These are phyloP conservation scores for Calameuta idolon DNA, from an alignment of 2,888 invertebrate genomes.

Conservation along the genomic window DNA sequence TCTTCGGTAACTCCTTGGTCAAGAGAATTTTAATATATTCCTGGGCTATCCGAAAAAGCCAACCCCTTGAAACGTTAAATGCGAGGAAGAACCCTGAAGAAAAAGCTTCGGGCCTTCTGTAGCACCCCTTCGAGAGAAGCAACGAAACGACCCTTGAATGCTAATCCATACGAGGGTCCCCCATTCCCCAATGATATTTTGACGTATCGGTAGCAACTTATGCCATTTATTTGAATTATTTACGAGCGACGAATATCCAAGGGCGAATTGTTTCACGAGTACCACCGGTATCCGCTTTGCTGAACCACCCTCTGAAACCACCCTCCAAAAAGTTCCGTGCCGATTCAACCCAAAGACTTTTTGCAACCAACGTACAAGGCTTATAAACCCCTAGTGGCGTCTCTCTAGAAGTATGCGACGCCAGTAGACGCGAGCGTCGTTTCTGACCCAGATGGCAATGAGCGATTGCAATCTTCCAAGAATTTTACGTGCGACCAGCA, in stretches of 20 bases:
- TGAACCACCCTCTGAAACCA: neutral
- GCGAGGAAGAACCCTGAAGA: neutral
- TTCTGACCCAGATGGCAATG: neutral
- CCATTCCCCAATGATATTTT: constrained; percentile 39
- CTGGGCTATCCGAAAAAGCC: constrained; percentile 20
- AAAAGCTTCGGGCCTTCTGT: neutral
- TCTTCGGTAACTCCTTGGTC: constrained; percentile 18
- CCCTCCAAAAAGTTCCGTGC: neutral
- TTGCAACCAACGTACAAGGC: neutral
- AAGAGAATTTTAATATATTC: constrained; percentile 41
- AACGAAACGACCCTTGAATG: constrained; percentile 44
- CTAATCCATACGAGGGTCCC: constrained; percentile 34
- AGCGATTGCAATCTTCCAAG: neutral
- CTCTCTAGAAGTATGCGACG: neutral
- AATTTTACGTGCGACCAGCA: neutral
- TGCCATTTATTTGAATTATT: constrained; percentile 36
- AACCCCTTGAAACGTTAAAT: neutral
- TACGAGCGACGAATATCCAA: constrained; percentile 45
- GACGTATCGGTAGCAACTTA: constrained; percentile 33
- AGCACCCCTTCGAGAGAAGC: constrained; percentile 23
- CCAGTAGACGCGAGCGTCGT: neutral
- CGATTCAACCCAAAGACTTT: neutral
- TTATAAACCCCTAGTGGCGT: neutral
- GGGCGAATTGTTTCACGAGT: constrained; percentile 28
- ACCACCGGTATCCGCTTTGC: neutral